These are phyloP conservation scores for Trissolcus brochymenae DNA, from an alignment of 2,888 invertebrate genomes.

Conservation along the genomic window DNA sequence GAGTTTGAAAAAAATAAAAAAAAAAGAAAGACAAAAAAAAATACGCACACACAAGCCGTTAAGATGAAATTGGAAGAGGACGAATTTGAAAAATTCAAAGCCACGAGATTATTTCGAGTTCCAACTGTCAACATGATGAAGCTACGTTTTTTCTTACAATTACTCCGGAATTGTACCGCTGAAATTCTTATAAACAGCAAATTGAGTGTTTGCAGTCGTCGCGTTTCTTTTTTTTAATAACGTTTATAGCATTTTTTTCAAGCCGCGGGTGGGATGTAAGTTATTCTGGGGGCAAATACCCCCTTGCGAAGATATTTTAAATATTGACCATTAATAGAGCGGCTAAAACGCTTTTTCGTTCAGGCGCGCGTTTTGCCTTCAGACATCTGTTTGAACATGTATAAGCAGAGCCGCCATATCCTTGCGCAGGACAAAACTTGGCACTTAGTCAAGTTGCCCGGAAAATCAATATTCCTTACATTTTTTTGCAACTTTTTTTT, in stretches of 20 bases:
- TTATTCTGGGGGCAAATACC: conserved; percentile 14
- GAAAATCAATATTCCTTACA: conserved; percentile 39
- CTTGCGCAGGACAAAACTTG: conserved; percentile 31
- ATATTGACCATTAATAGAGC: conserved; percentile 43
- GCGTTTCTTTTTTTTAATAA: conserved; percentile 2
- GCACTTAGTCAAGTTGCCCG: conserved; percentile 29
- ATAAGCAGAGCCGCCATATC: background rate
- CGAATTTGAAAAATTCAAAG: too few relatives aligned
- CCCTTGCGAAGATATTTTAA: conserved; percentile 25
- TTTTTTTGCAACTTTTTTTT: conserved; percentile 8
- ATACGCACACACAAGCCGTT: background rate
- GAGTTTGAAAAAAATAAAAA: background rate
- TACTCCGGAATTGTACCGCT: background rate
- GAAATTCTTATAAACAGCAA: conserved; percentile 9
- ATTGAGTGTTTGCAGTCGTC: conserved; percentile 12
- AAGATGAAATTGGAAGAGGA: background rate
- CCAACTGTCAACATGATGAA: too few relatives aligned
- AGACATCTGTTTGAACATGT: conserved; percentile 44
- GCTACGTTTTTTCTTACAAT: background rate
- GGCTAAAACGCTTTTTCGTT: conserved; percentile 22
- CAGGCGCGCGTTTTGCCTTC: conserved; percentile 27
- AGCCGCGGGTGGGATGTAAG: conserved; percentile 8
- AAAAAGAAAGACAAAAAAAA: background rate
- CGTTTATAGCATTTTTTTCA: background rate
- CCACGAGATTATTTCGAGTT: conserved; percentile 1